These are phyloP conservation scores for Decapterus maruadsi DNA, from an alignment of 2,797 vertebrate genomes.

Conservation along the genomic window DNA sequence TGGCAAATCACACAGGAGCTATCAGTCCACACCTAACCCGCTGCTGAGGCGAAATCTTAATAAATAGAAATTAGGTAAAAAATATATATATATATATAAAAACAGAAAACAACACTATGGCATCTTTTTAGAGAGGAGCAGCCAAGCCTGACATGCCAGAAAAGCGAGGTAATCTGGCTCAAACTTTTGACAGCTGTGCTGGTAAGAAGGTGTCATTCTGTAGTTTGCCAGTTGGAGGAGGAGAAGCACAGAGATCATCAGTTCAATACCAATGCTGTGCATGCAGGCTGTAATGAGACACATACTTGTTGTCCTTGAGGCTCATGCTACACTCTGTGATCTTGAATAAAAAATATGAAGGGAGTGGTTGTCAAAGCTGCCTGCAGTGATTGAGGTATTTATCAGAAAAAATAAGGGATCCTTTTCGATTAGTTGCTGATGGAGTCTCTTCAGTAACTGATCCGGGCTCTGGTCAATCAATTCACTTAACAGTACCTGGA, in stretches of 20 bases:
- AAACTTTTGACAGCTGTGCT: constrained; percentile 63
- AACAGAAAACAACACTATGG: too few species aligned
- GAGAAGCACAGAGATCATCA: constrained; percentile 64
- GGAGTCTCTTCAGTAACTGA: neutral
- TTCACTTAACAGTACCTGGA: neutral
- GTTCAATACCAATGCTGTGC: constrained; percentile 19
- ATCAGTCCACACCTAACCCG: neutral
- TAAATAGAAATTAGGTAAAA: neutral
- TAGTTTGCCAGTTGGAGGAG: constrained; percentile 71
- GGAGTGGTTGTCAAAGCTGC: neutral
- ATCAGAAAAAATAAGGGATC: neutral
- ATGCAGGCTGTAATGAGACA: constrained; percentile 37
- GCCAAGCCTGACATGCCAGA: neutral
- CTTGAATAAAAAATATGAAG: neutral
- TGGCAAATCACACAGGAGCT: constrained; percentile 13
- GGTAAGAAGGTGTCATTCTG: constrained; percentile 64
- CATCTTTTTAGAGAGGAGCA: constrained; percentile 5
- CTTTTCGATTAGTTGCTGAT: neutral
- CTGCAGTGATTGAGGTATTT: neutral
- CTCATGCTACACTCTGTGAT: neutral
- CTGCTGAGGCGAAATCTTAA: neutral
- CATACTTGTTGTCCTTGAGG: constrained; percentile 18
- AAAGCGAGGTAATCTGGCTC: neutral
- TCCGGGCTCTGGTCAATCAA: neutral
- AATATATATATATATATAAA: too few species aligned